Evolutionary conservation across 53 echinoderm and acorn worm species (phyloP).

Genomic region (Crossaster papposus): DNA sequence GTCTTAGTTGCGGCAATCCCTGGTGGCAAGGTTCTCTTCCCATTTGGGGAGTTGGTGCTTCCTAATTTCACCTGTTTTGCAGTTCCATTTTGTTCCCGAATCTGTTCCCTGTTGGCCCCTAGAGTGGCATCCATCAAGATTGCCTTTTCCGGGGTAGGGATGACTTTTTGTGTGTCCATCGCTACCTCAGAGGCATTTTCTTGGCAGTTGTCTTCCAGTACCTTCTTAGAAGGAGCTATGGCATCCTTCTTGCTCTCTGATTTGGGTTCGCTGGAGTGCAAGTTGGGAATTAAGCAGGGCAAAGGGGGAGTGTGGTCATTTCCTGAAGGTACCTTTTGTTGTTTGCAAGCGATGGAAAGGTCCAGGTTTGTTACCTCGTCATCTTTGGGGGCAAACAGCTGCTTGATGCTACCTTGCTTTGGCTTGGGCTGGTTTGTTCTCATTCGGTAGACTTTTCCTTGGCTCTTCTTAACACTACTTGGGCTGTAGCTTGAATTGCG

Average conservation of each 20-base stretch:
- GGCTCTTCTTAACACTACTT: constrained; percentile 46
- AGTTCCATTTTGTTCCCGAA: neutral
- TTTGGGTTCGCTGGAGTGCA: constrained; percentile 15
- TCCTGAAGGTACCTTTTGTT: constrained; percentile 4
- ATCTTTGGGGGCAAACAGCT: constrained; percentile 34
- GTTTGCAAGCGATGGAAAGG: constrained; percentile 26
- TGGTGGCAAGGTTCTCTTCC: constrained; percentile 20
- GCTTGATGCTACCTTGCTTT: constrained; percentile 33
- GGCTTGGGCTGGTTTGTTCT: constrained; percentile 52
- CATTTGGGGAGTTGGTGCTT: neutral
- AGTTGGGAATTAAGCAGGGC: constrained; percentile 36
- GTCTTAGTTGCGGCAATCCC: constrained; percentile 4
- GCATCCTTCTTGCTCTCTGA: constrained; percentile 12
- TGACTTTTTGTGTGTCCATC: neutral
- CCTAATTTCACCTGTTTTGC: constrained; percentile 15
- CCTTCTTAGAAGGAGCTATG: neutral
- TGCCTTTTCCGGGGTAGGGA: constrained; percentile 32
- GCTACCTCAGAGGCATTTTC: constrained; percentile 18
- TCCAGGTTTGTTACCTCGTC: neutral
- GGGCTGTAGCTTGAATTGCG: neutral
- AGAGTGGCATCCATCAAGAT: constrained; percentile 32
- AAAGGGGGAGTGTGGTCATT: constrained; percentile 19
- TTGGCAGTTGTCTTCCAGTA: constrained; percentile 25
- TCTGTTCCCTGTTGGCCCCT: constrained; percentile 41
- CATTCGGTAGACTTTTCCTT: constrained; percentile 68